A percentile compares a stretch with the other conserved stretches of the same genome.
Conservation (phyloP, 2,113 vertebrate species). For the Nothoprocta pentlandii region DNA sequence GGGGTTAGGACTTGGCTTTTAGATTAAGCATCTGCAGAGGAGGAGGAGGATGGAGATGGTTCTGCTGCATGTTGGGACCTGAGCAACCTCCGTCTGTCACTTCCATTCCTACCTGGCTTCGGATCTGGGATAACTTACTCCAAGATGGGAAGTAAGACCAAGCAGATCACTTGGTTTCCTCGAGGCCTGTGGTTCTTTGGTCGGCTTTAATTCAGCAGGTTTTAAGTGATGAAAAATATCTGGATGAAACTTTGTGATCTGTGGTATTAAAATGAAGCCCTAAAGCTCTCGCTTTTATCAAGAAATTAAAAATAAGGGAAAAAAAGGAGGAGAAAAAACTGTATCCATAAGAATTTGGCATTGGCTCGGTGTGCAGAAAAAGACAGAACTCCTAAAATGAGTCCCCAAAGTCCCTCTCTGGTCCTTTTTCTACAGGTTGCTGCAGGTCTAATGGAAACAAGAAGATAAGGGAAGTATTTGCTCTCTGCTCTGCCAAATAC, state of each 20-base stretch:
- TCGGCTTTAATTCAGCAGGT: neutral
- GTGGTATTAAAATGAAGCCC: neutral
- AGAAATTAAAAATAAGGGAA: neutral
- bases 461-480: neutral
- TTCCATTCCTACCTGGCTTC: neutral
- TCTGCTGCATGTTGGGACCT: neutral
- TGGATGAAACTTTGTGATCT: neutral
- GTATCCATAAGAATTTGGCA: rapidly evolving
- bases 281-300: neutral
- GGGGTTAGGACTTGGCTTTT: neutral
- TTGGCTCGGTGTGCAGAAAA: neutral
- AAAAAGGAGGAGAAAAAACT: neutral
- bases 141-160: neutral
- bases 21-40: neutral
- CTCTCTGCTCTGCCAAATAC: neutral
- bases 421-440: neutral
- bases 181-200: neutral
- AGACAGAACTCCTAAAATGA: no score
- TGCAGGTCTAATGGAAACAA: neutral
- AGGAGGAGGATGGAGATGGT: neutral
- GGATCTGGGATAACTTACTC: neutral
- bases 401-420: neutral
- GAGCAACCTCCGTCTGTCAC: no score
- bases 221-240: neutral
- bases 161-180: neutral